Base-by-base conservation (phyloP, 1,140 invertebrate species). In the Drosophila guanche region DNA sequence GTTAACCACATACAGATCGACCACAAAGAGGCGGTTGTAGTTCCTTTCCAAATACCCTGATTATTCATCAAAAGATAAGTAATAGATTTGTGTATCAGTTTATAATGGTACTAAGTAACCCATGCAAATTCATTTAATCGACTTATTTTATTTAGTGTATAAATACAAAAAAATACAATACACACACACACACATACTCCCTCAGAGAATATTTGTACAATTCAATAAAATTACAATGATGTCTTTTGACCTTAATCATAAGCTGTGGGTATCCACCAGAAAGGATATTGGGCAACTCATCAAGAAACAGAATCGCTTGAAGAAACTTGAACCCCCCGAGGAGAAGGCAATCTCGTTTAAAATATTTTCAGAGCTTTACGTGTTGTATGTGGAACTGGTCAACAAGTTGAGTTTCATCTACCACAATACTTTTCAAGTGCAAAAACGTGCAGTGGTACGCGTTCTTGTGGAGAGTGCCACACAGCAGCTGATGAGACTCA, bases 21-120 rank as follows among this genome's bases (percentile, higher is more conserved):
- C 77, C 95, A 96, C 79, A 95, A 95, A 89, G 95, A 96, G 83
- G 95, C 96, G 63, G 92, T 96, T 73, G 95, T 96, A 6, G 95
- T 96, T n/a, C 94, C 95, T 16, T 96, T 96, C 92, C 92, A 92
- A 65, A 93, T 94, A 54, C 89, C 89, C 6, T 90, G 80, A 76
- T 68, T 57, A 25, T 37, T 41, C 29, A 33, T 52, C 29, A 73
- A 73, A 52, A 72, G 22, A 54, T 47, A 33, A 70, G 54, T 70
- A 67, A 70, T 59, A 70, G 27, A 51, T 41, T 43, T 43, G 50
- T 48, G 54, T 71, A 54, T 67, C 55, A 60, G 59, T 42, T 37
- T 65, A 25, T 68, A 68, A 55, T 60, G 56, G 63, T 68, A 76
- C 73, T 58, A 75, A 76, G 71, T 60, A 68, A 52, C 48, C 71